Evolutionary conservation across 2,797 vertebrate genomes (phyloP), one percentile per base, ranked within the genome.

Genomic region (Sebastes hubbsi): DNA sequence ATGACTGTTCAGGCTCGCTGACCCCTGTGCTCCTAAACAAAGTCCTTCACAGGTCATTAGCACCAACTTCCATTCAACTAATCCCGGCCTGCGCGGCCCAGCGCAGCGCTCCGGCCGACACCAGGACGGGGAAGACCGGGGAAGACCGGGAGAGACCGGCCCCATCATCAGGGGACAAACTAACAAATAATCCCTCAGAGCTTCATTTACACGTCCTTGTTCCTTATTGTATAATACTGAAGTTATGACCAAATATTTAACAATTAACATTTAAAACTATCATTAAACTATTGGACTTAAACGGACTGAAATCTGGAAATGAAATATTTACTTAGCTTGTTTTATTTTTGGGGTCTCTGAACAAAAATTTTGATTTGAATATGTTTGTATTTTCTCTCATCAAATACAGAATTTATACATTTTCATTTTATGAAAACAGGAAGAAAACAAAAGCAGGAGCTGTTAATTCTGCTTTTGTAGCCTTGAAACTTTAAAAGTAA

Each of bases 41-140:
- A 75, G 80, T 77, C 75, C 86, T 67, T 80, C 78, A 69, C 52
- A 70, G 82, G 72, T 85, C 64, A 82, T 81, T 79, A 77, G 27
- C 49, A 8, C 25, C 30, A 4, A 65, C 66, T 73, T 77, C 78
- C 42, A 69, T 38, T 58, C 25, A 1, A 36, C 34, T 86, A 62
- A 74, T 59, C 87, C 83, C 10, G 12, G 24, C 70, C 69, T 61
- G 13, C 60, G 11, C n/a, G 1, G 54, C 71, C n/a, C 66, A 1
- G 8, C 1, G 38, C 60, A 1, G 8, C 1, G 32, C 60, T 1
- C 71, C 12, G 8, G 27, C 12, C 2, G 2, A 13, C 34, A 29
- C 14, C 38, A 9, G 49, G 49, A 52, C 8, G 4, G 3, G 20
- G 49, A 52, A n/a, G 8, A 52, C 20, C 8, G 4, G 1, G 20